Evolutionary conservation across 2,113 vertebrate species (phyloP), one percentile per base, ranked within the genome.

Genomic region (Hucho hucho): DNA sequence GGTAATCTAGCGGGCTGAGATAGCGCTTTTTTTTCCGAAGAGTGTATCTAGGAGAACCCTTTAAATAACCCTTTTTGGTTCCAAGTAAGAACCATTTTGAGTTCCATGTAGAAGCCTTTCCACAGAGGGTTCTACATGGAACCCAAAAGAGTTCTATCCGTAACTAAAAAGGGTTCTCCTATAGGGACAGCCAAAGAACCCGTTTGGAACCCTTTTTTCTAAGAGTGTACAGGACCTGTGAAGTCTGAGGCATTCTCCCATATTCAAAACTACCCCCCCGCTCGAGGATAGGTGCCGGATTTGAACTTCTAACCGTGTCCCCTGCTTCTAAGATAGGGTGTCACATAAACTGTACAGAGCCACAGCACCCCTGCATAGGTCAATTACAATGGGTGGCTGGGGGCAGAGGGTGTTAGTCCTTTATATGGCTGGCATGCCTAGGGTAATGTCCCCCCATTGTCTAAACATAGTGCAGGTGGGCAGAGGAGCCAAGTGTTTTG

Each of bases 381-480:
- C 82, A 68, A 67, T 74, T 74, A 75, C 81, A 78, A 79, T 75
- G 74, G 76, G 69, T 78, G 32, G 64, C 67, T 67, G 26, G 47
- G 32, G 76, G 32, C 37, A 70, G 73, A 26, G 69, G 58, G 74
- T 49, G 56, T 6, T 14, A 64, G 32, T 67, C 46, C 84, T 85
- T 68, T 84, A 86, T 84, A 86, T 80, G 86, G 84, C 70, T 81
- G 77, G 75, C 79, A 85, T 87, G 78, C 76, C 73, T 73, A 63
- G 43, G 70, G 69, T 78, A 24, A 58, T 68, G 46, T 76, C 79
- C 76, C 79, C 69, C 80, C 32, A 22, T 81, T 82, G 79, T 88
- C 88, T 89, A 89, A 88, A 88, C 80, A 81, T 89, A 90, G 89
- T 74, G 59, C 84, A 81, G 81, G 75, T 83, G 72, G 74, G 37